phyloP scores from a whole-genome alignment of 2,113 vertebrate genomes.

The Perca flavescens region DNA sequence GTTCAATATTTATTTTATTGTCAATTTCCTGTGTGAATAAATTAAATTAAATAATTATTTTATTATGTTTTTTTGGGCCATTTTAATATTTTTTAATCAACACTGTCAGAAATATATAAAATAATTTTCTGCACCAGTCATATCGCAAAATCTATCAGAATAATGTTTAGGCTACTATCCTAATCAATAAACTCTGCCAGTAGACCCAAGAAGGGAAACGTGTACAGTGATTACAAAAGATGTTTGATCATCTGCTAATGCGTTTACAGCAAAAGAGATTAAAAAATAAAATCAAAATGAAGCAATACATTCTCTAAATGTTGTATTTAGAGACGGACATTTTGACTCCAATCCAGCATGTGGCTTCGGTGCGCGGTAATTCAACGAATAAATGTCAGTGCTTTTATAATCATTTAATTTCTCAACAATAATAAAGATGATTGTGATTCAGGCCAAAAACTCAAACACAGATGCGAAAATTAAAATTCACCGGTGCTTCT shows the following conservation, averaged over 20 bases:
- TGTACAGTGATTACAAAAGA: neutral
- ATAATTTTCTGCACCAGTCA: neutral
- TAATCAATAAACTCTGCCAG: neutral
- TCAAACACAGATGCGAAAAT: neutral
- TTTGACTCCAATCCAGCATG: neutral
- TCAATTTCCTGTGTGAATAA: neutral
- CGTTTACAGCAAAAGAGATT: neutral
- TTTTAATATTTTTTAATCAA: neutral
- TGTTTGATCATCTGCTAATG: neutral
- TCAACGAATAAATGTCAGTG: slow-evolving; percentile 56
- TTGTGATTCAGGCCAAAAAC: neutral
- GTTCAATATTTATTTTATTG: neutral
- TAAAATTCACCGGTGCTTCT: neutral
- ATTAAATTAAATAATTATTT: neutral
- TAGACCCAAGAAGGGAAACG: neutral
- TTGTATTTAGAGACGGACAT: neutral
- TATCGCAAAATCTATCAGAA: neutral
- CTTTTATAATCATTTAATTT: neutral
- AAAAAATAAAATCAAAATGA: neutral
- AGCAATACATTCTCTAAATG: neutral
- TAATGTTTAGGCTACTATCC: neutral
- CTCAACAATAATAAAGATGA: neutral
- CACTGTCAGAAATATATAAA: neutral
- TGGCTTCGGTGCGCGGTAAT: neutral
- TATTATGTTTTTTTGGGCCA: neutral